Evolutionary conservation across 2,797 vertebrate genomes (phyloP), one percentile per base, ranked within the genome.

Genomic region (Sebastiscus albofasciatus): DNA sequence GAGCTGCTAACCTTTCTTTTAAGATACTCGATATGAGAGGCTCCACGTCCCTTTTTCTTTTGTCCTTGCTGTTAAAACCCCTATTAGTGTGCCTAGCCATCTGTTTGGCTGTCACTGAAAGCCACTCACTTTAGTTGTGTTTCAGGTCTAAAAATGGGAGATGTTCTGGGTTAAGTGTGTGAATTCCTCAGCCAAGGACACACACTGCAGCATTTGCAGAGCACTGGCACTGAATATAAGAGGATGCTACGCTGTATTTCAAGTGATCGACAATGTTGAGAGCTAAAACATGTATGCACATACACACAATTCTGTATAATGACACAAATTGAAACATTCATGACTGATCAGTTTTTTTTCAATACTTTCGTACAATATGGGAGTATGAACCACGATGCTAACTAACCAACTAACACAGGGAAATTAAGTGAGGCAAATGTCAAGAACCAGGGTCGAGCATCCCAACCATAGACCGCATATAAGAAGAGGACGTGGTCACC

Each of bases 171-270:
- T 84, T 86, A 85, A 87, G 78, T 80, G 82, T 80, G 67, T 79
- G 78, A 83, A 91, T 82, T 87, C 55, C 64, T 85, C 72, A 77
- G 72, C 79, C 87, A 91, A 92, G 90, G 86, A 87, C 88, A 89
- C 20, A 34, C 80, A 80, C 79, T 91, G 88, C 90, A 88, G 87
- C 73, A 82, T 71, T 87, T 83, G 39, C 54, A 72, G 59, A 75
- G 81, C 79, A 26, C 22, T 75, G 62, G 42, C 75, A 62, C 66
- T 72, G 64, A 75, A 66, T 49, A 26, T 34, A 24, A 69, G 65
- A 80, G 33, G 34, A 86, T 52, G 42, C 54, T 65, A 56, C 42
- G 18, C 24, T 76, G 64, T 33, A 20, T 72, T 74, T 68, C 26
- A 60, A 66, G 24, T 36, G 46, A 54, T 65, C 16, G 1, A 22